Evolutionary conservation across 2,797 vertebrate genomes (phyloP).

Genomic region (Pangasius djambal): DNA sequence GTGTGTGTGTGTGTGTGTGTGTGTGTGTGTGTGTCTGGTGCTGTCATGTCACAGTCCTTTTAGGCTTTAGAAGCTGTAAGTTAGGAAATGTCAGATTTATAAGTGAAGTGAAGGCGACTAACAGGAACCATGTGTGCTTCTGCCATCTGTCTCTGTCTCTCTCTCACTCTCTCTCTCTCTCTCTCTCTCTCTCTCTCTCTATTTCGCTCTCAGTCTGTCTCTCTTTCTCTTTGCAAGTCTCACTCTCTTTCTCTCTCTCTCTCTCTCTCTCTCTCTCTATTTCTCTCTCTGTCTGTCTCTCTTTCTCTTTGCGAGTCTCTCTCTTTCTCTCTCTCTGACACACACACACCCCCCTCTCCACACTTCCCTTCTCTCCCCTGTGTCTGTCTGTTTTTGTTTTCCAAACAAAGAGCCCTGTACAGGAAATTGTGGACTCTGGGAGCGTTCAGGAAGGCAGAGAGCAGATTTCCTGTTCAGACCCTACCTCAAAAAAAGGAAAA

Average conservation of each 20-base stretch:
- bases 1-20: conserved; percentile 29
- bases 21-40: conserved; percentile 28
- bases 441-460: conserved; percentile 79
- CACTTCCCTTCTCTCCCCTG: conserved; percentile 75
- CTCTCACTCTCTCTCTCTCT: conserved; percentile 33
- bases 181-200: conserved; percentile 22
- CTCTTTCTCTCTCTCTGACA: conserved; percentile 13
- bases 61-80: neutral
- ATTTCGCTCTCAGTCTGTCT: neutral
- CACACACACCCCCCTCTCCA: conserved; percentile 59
- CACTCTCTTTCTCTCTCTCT: conserved; percentile 7
- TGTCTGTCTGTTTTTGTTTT: conserved; percentile 80
- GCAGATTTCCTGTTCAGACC: conserved; percentile 69
- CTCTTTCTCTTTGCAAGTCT: neutral
- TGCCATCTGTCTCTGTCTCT: conserved; percentile 36
- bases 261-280: conserved; percentile 17
- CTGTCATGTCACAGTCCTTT: neutral
- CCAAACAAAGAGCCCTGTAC: conserved; percentile 75
- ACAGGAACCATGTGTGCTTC: conserved; percentile 53
- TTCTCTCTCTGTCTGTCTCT: conserved; percentile 50
- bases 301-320: conserved; percentile 27
- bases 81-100: conserved; percentile 20
- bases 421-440: conserved; percentile 83
- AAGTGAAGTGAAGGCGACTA: conserved; percentile 23
- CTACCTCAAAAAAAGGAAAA: conserved; percentile 55